Evolutionary conservation across 1,140 invertebrate species (phyloP).

Genomic region (Lepidurus couesii): DNA sequence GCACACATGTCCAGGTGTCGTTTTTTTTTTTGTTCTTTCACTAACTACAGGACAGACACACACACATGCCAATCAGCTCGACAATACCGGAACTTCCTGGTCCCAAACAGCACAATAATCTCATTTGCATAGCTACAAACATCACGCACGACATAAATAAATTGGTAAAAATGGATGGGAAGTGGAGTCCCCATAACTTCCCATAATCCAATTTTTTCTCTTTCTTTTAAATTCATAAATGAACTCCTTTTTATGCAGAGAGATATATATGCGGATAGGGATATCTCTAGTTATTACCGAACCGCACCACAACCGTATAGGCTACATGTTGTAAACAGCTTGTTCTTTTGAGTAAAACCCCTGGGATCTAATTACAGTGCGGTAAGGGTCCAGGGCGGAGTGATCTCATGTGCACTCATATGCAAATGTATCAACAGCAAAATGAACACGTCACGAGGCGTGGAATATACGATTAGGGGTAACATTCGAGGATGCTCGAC

Average conservation of each 20-base stretch:
- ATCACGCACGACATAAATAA: neutral
- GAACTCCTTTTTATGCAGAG: too few relatives aligned
- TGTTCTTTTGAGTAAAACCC: neutral
- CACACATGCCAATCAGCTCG: slow-evolving; percentile 20
- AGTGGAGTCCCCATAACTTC: neutral
- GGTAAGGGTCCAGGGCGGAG: neutral
- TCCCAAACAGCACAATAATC: neutral
- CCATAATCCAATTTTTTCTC: neutral
- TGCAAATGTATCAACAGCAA: slow-evolving; percentile 1
- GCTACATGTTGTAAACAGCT: neutral
- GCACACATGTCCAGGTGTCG: slow-evolving; percentile 16
- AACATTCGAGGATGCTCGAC: too few relatives aligned
- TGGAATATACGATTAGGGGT: neutral
- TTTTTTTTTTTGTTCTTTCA: slow-evolving; percentile 20
- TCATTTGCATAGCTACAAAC: neutral
- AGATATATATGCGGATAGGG: too few relatives aligned
- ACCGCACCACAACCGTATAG: neutral
- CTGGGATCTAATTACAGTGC: neutral
- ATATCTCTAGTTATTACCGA: too few relatives aligned
- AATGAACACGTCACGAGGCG: neutral
- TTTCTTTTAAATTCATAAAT: neutral
- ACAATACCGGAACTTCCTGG: neutral
- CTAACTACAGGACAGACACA: neutral
- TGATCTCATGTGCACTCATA: neutral
- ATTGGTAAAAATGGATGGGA: neutral